Evolutionary conservation across 2,888 invertebrate genomes (phyloP).

Genomic region (Tachina grossa): DNA sequence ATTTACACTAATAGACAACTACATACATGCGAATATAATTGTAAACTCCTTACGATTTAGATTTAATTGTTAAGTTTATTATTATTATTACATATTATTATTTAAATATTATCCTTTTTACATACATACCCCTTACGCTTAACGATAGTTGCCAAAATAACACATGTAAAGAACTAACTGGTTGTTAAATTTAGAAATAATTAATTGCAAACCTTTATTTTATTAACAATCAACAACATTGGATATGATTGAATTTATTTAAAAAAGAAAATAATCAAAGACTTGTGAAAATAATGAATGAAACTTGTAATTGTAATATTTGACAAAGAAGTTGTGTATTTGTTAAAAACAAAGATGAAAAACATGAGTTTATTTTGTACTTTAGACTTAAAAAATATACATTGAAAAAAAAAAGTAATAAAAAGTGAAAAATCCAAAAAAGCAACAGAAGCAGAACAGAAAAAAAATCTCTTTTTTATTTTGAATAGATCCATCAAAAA

Average conservation of each 20-base stretch:
- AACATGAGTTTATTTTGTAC: slow-evolving; percentile 70
- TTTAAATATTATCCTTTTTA: slow-evolving; percentile 18
- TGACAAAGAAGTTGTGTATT: slow-evolving; percentile 43
- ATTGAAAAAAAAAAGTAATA: slow-evolving; percentile 39
- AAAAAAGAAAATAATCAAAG: slow-evolving; percentile 43
- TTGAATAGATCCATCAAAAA: background rate
- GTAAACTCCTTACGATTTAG: slow-evolving; percentile 26
- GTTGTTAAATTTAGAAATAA: slow-evolving; percentile 51
- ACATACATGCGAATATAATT: slow-evolving; percentile 6
- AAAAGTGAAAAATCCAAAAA: slow-evolving; percentile 51
- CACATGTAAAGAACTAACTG: slow-evolving; percentile 49
- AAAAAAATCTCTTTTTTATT: slow-evolving; percentile 10
- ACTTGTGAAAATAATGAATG: slow-evolving; percentile 36
- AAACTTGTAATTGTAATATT: slow-evolving; percentile 66
- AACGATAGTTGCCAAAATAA: slow-evolving; percentile 48
- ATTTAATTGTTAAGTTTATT: slow-evolving; percentile 57
- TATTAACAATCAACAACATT: slow-evolving; percentile 1
- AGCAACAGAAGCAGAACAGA: slow-evolving; percentile 56
- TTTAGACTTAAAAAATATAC: slow-evolving; percentile 58
- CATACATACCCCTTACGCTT: slow-evolving; percentile 33
- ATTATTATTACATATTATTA: slow-evolving; percentile 28
- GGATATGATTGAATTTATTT: slow-evolving; percentile 10
- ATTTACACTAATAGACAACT: slow-evolving; percentile 8
- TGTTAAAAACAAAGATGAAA: slow-evolving; percentile 50
- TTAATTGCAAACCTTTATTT: background rate